Conservation (phyloP, 1,140 invertebrate genomes). For the Zaprionus nigranus region DNA sequence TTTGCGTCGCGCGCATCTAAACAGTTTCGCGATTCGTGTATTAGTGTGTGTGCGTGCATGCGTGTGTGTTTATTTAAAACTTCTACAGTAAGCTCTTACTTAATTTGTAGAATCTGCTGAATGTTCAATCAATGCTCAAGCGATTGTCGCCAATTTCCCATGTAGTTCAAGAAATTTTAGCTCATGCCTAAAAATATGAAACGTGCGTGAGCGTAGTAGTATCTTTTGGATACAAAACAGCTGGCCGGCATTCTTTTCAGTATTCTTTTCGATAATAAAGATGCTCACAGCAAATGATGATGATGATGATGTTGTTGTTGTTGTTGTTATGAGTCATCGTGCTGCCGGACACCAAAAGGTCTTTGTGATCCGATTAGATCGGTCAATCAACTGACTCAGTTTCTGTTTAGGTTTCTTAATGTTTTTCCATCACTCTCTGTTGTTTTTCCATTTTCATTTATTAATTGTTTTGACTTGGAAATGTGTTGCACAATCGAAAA, state of each 20-base stretch:
- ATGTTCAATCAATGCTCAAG: slow-evolving; percentile 23
- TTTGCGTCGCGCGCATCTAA: slow-evolving; percentile 42
- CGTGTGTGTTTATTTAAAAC: slow-evolving; percentile 40
- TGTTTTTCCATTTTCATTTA: slow-evolving; percentile 11
- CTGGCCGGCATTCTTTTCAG: slow-evolving; percentile 38
- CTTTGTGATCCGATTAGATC: slow-evolving; percentile 27
- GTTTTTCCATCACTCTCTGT: neutral
- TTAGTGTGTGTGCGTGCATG: slow-evolving; percentile 25
- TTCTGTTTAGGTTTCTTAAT: slow-evolving; percentile 13
- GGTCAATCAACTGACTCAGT: slow-evolving; percentile 41
- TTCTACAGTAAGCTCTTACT: slow-evolving; percentile 24
- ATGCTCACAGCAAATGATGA: slow-evolving; percentile 26
- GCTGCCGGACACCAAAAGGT: slow-evolving; percentile 19
- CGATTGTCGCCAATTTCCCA: slow-evolving; percentile 31
- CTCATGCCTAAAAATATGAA: slow-evolving; percentile 72
- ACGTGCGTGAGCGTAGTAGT: slow-evolving; percentile 47
- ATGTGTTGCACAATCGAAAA: slow-evolving; percentile 34
- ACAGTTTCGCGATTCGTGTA: slow-evolving; percentile 11
- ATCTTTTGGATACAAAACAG: slow-evolving; percentile 43
- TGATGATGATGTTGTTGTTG: slow-evolving; percentile 16
- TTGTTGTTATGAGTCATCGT: slow-evolving; percentile 43
- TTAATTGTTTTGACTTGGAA: neutral
- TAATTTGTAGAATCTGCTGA: slow-evolving; percentile 13
- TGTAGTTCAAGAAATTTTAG: slow-evolving; percentile 40
- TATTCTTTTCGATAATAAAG: slow-evolving; percentile 31